phyloP scores from a whole-genome alignment of 2,113 vertebrate genomes.

The Silurus asotus region DNA sequence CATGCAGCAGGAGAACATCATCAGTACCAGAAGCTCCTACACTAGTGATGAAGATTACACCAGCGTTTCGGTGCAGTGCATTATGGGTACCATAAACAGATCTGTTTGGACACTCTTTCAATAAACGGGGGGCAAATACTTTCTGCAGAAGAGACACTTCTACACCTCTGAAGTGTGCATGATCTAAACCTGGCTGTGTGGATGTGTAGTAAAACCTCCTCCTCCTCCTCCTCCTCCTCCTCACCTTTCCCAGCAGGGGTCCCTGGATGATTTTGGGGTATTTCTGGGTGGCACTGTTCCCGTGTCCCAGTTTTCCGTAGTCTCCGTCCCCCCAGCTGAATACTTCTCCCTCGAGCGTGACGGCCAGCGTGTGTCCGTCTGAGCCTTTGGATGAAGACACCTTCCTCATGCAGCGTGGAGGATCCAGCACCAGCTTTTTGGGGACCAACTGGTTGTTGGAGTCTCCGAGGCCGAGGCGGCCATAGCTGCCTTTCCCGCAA shows the following conservation, averaged over 20 bases:
- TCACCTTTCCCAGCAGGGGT: constrained; percentile 73
- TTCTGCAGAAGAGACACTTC: background rate
- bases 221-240: constrained; percentile 65
- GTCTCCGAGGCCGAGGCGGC: constrained; percentile 77
- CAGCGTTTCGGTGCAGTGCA: background rate
- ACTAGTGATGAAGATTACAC: background rate
- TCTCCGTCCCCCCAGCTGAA: constrained; percentile 83
- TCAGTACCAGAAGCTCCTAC: background rate
- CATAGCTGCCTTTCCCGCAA: constrained; percentile 81
- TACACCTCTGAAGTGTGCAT: background rate
- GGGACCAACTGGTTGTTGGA: constrained; percentile 81
- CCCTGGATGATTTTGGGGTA: constrained; percentile 81
- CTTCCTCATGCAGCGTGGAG: constrained; percentile 75
- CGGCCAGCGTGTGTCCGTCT: constrained; percentile 78
- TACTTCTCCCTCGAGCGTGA: constrained; percentile 77
- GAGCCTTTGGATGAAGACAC: constrained; percentile 81
- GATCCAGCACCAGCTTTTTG: constrained; percentile 79
- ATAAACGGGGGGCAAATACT: too few species aligned
- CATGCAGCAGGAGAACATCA: background rate
- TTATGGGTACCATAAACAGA: background rate
- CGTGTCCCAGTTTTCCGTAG: constrained; percentile 80
- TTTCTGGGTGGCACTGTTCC: constrained; percentile 80
- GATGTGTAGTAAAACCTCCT: constrained; percentile 7
- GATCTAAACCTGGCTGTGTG: background rate
- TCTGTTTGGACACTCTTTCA: too few species aligned